phyloP scores from a whole-genome alignment of 1,140 invertebrate species.

The Drosophila truncata region DNA sequence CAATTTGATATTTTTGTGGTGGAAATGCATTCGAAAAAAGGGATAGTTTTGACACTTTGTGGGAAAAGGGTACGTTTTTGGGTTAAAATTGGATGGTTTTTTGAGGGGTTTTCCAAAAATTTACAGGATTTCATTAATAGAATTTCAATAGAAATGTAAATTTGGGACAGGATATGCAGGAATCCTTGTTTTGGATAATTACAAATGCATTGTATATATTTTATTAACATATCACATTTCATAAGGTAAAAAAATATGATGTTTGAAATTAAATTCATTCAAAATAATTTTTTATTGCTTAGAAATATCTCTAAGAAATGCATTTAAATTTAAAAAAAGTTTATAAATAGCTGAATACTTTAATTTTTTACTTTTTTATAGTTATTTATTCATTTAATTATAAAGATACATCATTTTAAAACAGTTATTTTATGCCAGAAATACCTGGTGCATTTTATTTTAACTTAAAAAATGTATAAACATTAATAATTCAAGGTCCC shows the following conservation, averaged over 20 bases:
- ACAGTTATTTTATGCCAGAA: too few relatives aligned
- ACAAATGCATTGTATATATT: conserved; percentile 4
- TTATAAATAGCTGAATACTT: too few relatives aligned
- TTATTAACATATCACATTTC: too few relatives aligned
- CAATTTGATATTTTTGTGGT: conserved; percentile 57
- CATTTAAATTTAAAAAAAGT: background rate
- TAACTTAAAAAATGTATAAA: too few relatives aligned
- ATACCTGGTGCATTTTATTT: too few relatives aligned
- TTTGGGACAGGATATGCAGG: background rate
- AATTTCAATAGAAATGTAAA: conserved; percentile 15
- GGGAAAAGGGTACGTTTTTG: conserved; percentile 37
- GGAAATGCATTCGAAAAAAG: conserved; percentile 29
- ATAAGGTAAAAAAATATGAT: background rate
- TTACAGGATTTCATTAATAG: conserved; percentile 1
- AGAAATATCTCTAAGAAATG: too few relatives aligned
- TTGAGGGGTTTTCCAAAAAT: conserved; percentile 26
- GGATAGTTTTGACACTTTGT: conserved; percentile 41
- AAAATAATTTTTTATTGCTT: background rate
- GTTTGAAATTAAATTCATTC: too few relatives aligned
- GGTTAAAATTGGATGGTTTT: background rate
- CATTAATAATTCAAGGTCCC: too few relatives aligned
- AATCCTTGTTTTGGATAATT: background rate
- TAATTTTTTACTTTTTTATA: background rate
- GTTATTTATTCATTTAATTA: too few relatives aligned
- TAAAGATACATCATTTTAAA: too few relatives aligned